Percentiles rank a stretch among this genome's conserved stretches.
These are phyloP conservation scores for Physella acuta DNA, from an alignment of 1,140 invertebrate genomes.

Conservation along the genomic window DNA sequence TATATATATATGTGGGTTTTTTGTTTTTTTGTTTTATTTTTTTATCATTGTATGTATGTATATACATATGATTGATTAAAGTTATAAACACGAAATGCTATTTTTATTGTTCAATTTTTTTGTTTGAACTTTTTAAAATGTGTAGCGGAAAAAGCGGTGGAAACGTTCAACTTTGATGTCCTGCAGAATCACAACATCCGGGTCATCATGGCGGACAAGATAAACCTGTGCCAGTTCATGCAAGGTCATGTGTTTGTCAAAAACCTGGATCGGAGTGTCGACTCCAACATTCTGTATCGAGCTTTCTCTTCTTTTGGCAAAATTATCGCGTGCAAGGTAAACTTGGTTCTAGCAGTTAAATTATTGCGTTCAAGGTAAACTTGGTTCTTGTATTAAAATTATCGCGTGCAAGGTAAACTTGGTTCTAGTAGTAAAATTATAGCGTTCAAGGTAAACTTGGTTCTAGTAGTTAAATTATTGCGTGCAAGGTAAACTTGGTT, in stretches of 20 bases:
- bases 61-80: not conserved
- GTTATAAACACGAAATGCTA: not conserved
- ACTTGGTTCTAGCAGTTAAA: too few species aligned
- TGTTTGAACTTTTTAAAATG: too few species aligned
- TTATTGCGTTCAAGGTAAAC: too few species aligned
- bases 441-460: too few species aligned
- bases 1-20: too few species aligned
- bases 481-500: too few species aligned
- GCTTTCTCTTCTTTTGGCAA: constrained; percentile 1
- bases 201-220: not conserved
- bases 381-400: too few species aligned
- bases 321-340: constrained; percentile 7
- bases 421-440: too few species aligned
- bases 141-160: not conserved
- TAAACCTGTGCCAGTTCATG: not conserved
- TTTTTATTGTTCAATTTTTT: constrained; percentile 11
- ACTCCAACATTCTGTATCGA: constrained; percentile 5
- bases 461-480: too few species aligned
- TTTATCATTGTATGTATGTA: not conserved
- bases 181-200: not conserved
- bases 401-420: too few species aligned
- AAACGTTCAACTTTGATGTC: not conserved
- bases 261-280: constrained; percentile 16
- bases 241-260: constrained; percentile 10
- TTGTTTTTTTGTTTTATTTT: too few species aligned